Base-by-base conservation (phyloP, 2,113 vertebrate species). In the Dunckerocampus dactyliophorus region DNA sequence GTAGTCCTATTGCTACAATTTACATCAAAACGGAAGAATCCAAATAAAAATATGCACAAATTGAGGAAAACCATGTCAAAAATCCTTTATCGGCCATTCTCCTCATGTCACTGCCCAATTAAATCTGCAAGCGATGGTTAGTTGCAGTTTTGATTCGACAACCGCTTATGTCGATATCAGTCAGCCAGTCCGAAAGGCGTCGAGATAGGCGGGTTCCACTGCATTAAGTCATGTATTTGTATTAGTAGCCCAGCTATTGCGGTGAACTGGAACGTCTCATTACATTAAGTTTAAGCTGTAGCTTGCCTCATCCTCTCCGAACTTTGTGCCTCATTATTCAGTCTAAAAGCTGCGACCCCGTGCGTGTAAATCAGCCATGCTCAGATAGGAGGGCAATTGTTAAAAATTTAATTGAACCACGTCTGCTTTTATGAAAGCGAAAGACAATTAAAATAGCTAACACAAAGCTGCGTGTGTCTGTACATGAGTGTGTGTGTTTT, bases 331-430 rank as follows among this genome's bases (percentile, higher is more conserved):
- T 76, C 57, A 74, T 81, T 85, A 74, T 69, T 68, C 62, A 55
- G 56, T 48, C 50, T 67, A 54, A 56, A 80, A 77, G 59, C 50
- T 48, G 21, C 5, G 45, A 48, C 75, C 68, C 72, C 63, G 55
- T 15, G n/a, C 60, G 76, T 78, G 12, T 60, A 63, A 75, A 69
- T 58, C 34, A 71, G 53, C 68, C 73, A 34, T 16, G 72, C 71
- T 61, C 71, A 66, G 71, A 78, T 56, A 75, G 66, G 48, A 63
- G 62, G 67, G 49, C 69, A 68, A 62, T 83, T 76, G 71, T 81
- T 65, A 63, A 62, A 76, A 82, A 85, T 67, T 61, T 42, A 82
- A 74, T 75, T 72, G 59, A 76, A 62, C 70, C 60, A 63, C 66
- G 77, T 71, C 71, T 58, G 71, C 31, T 46, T 75, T 69, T 55